Evolutionary conservation across 2,888 invertebrate species (phyloP), one percentile per base, ranked within the genome.

Genomic region (Phengaris alcon): DNA sequence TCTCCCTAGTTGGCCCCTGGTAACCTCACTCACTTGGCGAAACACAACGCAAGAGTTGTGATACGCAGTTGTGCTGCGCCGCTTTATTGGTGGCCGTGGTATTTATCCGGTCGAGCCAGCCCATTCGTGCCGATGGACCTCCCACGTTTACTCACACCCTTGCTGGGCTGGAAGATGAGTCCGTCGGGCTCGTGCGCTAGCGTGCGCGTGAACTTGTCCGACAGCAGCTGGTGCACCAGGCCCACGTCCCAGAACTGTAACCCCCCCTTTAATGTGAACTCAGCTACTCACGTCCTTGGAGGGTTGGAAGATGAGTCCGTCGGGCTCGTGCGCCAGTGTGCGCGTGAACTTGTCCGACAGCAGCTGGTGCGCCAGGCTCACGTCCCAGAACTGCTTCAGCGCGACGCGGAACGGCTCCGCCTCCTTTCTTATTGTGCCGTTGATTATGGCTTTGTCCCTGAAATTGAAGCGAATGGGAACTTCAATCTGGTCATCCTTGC

Each of bases 301-400:
- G 0, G 99, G 99, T 86, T 99, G 99, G 87, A 99, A 99, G 84
- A 99, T 98, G 13, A 99, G 94, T 35, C 99, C 99, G 85, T 99
- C 99, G 0, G 99, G 99, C 87, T 99, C 99, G 85, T 99, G 99
- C 0, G 95, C 94, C 22, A 99, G 92, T 55, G 96, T 95, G 80
- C 95, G 95, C 0, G 97, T 95, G 89, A 99, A 99, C 84, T 97
- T 97, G 69, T 97, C 97, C 13, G 97, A 95, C 5, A 98, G 89
- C 70, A 98, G 90, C 81, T 94, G 95, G 6, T 90, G 94, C 0
- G 97, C 95, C 87, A 95, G 95, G 0, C 95, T 93, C 75, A 98
- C 91, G 73, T 97, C 97, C 97, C 97, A 99, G 90, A 99, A 99
- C 46, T 97, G 96, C 87, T 99, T 99, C 68, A 95, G 90, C 10